These are phyloP conservation scores for Gila robusta DNA, from an alignment of 2,797 vertebrate species.

Conservation along the genomic window DNA sequence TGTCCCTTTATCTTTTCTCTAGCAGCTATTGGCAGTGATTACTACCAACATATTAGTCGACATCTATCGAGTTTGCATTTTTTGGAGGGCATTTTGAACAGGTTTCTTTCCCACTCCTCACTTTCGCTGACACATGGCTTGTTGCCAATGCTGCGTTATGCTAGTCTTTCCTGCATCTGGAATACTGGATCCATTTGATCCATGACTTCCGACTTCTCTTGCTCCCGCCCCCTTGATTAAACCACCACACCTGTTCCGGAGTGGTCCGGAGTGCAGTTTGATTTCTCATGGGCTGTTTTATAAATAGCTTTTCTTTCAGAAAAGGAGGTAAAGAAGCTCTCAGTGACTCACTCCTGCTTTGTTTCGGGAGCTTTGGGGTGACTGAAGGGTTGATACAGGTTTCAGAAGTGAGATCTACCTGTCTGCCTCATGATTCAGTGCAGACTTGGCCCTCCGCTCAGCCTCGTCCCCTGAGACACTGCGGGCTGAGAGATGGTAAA, in stretches of 20 bases:
- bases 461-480: constrained; percentile 39
- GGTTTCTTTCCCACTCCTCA: neutral
- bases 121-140: neutral
- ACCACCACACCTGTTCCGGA: constrained; percentile 56
- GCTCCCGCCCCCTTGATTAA: constrained; percentile 46
- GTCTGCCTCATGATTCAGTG: constrained; percentile 8
- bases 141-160: constrained; percentile 2
- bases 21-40: neutral
- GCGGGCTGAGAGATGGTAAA: constrained; percentile 58
- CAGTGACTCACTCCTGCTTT: constrained; percentile 35
- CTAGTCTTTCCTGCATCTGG: constrained; percentile 10
- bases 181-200: constrained; percentile 43
- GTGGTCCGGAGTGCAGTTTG: constrained; percentile 32
- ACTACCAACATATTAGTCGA: neutral
- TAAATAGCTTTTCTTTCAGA: constrained; percentile 59
- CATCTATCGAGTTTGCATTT: neutral
- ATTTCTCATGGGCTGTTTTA: constrained; percentile 49
- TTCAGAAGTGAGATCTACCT: constrained; percentile 30
- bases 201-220: constrained; percentile 14
- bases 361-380: neutral
- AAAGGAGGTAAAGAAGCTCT: constrained; percentile 47
- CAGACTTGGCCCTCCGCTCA: constrained; percentile 13
- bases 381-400: constrained; percentile 45
- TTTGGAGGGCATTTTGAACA: neutral
- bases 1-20: neutral